A percentile compares a stretch with the other conserved stretches of the same genome.
Conservation (phyloP, 2,888 invertebrate genomes). For the Sycophila texana region DNA sequence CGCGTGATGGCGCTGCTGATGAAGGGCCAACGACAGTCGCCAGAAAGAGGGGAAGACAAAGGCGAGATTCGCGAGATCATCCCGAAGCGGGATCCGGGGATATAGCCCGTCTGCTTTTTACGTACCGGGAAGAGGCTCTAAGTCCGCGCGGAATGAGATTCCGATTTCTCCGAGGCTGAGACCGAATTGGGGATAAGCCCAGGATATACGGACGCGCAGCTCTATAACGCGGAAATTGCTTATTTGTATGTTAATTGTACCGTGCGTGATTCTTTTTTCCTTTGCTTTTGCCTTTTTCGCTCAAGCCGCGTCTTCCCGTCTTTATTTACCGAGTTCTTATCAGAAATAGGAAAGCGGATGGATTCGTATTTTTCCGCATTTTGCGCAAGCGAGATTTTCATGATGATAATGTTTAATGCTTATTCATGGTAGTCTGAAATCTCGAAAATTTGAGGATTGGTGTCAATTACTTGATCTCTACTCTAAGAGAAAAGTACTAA, state of each 20-base stretch:
- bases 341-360: neutral
- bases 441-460: no score
- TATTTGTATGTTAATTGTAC: slow-evolving; percentile 50
- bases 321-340: neutral
- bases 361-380: neutral
- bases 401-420: no score
- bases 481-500: no score
- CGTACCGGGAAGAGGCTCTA: slow-evolving; percentile 2
- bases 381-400: no score
- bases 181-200: slow-evolving; percentile 46
- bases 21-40: slow-evolving; percentile 21
- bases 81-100: neutral
- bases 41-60: neutral
- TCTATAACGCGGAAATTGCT: slow-evolving; percentile 42
- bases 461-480: no score
- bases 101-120: slow-evolving; percentile 8
- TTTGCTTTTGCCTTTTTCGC: neutral
- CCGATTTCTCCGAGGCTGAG: slow-evolving; percentile 18
- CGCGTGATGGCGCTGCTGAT: slow-evolving; percentile 50
- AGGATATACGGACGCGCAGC: slow-evolving; percentile 3
- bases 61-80: neutral
- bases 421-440: no score
- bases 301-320: neutral
- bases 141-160: slow-evolving; percentile 43
- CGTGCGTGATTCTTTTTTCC: neutral